Evolutionary conservation across 2,113 vertebrate species (phyloP), one percentile per base, ranked within the genome.

Genomic region (Solenodon paradoxus): DNA sequence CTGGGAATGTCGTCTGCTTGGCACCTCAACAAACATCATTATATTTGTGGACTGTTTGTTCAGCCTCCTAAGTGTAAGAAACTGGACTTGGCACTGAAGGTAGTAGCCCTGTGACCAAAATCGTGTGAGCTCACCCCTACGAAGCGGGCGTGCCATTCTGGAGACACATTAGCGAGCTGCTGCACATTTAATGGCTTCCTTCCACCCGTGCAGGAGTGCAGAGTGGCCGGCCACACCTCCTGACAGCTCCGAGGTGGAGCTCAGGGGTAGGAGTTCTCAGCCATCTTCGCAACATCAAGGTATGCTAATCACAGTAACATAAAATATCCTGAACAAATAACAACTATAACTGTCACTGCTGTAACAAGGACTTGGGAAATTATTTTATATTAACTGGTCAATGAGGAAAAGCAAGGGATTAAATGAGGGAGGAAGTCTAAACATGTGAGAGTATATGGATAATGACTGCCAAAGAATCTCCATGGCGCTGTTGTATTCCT

Each of bases 301-400:
- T 38, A 77, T n/a, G 9, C 35, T 78, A 85, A 84, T 78, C 69
- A 61, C 30, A 92, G 55, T 80, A 91, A 79, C 42, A 83, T 57
- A 66, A 77, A 55, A 57, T 63, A 80, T 42, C 59, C 49, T 49
- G 24, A 72, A 85, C 53, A 92, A 88, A 89, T 19, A 94, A 57
- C 55, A 85, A 57, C 51, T 59, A 75, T 42, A 55, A 88, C 74
- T 45, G 55, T 63, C 66, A 93, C 53, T 77, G 53, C 68, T 71
- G 88, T 28, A 85, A 91, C 69, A 83, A 74, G 59, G 53, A 55
- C 79, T 78, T 84, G 35, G 35, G 53, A 77, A 85, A 71, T 92
- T 57, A 90, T 47, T 85, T 93, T 75, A 47, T 51, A 45, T 88
- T 35, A 53, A n/a, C 9, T 7, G 6, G 69, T 68, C 55, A 85